Conservation (phyloP, 1,140 invertebrate species). For the Lepidurus apus region DNA sequence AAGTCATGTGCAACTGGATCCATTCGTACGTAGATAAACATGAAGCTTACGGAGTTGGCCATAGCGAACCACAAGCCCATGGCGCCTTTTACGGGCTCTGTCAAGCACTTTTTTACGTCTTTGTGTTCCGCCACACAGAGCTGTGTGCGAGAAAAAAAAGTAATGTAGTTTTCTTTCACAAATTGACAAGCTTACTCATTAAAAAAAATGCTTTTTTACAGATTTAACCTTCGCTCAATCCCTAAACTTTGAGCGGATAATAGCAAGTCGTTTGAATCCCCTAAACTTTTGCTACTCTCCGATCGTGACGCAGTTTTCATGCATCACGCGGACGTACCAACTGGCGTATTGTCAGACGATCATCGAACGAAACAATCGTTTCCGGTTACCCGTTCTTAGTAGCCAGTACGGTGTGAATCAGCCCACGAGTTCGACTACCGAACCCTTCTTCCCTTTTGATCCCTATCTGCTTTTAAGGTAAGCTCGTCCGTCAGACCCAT, state of each 20-base stretch:
- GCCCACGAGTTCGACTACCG: conserved; percentile 47
- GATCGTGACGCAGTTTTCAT: conserved; percentile 68
- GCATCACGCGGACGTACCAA: conserved; percentile 72
- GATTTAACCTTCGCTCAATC: conserved; percentile 70
- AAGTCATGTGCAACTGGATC: conserved; percentile 63
- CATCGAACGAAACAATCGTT: conserved; percentile 69
- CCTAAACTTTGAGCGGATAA: conserved; percentile 74
- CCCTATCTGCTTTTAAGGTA: conserved; percentile 63
- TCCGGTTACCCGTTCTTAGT: conserved; percentile 43
- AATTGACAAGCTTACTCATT: conserved; percentile 31
- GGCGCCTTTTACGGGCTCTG: conserved; percentile 82
- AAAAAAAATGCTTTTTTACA: conserved; percentile 48
- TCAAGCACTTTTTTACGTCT: conserved; percentile 83
- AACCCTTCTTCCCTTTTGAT: conserved; percentile 76
- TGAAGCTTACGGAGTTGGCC: conserved; percentile 44
- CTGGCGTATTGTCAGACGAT: conserved; percentile 86
- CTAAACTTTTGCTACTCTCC: conserved; percentile 67
- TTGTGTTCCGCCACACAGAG: conserved; percentile 79
- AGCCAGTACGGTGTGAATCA: conserved; percentile 45
- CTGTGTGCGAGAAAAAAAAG: conserved; percentile 67
- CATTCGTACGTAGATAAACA: conserved; percentile 64
- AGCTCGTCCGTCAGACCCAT: conserved; percentile 34
- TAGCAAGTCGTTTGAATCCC: conserved; percentile 79
- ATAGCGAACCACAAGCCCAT: conserved; percentile 59
- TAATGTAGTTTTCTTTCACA: conserved; percentile 47